Conservation (phyloP, 23 tunicate species). For the Diplosoma virens region DNA sequence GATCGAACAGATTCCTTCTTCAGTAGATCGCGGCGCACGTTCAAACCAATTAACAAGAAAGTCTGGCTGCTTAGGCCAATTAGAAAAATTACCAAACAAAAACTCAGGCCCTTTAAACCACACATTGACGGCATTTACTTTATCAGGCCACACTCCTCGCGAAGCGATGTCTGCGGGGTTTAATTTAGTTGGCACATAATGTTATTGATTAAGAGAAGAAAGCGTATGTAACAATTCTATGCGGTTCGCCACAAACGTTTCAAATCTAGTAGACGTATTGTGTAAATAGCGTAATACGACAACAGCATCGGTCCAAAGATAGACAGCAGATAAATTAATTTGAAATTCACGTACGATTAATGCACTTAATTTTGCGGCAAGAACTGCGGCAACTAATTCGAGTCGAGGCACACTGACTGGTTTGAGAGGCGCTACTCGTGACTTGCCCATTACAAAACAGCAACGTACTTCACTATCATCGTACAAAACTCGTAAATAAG, state of each 20-base stretch:
- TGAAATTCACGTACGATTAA: neutral
- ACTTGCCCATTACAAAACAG: slow-evolving; percentile 13
- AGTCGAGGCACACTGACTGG: slow-evolving; percentile 3
- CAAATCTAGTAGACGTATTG: slow-evolving; percentile 18
- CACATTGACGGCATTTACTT: neutral
- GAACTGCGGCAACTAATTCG: slow-evolving; percentile 23
- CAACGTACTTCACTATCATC: neutral
- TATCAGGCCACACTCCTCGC: neutral
- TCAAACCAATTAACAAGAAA: neutral
- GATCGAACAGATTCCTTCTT: neutral
- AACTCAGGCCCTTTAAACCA: neutral
- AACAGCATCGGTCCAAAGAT: slow-evolving; percentile 16
- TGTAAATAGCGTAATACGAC: slow-evolving; percentile 10
- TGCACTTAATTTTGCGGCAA: slow-evolving; percentile 1
- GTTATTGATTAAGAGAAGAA: neutral
- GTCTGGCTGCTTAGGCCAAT: slow-evolving; percentile 5
- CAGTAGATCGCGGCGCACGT: neutral
- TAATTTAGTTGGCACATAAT: neutral
- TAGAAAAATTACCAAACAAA: neutral
- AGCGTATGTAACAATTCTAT: neutral
- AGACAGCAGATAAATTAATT: neutral
- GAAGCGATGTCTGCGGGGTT: neutral
- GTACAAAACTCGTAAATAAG: neutral
- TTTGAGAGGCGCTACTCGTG: slow-evolving; percentile 20
- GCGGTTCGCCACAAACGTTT: slow-evolving; percentile 28